phyloP scores from a whole-genome alignment of 2,888 invertebrate species.

The Julus scanicus region DNA sequence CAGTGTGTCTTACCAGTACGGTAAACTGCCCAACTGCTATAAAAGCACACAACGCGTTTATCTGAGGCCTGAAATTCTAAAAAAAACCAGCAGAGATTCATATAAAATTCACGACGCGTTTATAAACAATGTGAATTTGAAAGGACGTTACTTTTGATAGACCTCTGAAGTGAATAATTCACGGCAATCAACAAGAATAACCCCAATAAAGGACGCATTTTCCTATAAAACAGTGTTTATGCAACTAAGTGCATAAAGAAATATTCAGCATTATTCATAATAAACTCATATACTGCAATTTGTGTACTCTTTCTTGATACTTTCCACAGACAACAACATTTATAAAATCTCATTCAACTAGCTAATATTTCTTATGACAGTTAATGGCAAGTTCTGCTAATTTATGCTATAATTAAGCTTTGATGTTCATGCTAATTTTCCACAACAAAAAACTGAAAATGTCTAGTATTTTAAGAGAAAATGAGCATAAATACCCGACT shows the following conservation, averaged over 20 bases:
- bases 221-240: background rate
- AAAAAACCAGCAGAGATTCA: background rate
- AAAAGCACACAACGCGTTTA: slow-evolving; percentile 75
- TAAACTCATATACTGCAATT: too few species aligned
- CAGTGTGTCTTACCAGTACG: slow-evolving; percentile 68
- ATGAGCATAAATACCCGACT: too few species aligned
- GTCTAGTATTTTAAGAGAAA: too few species aligned
- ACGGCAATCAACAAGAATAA: background rate
- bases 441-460: too few species aligned
- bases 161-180: background rate
- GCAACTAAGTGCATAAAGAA: background rate
- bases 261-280: too few species aligned
- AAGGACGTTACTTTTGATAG: background rate
- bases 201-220: background rate
- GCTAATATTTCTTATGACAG: too few species aligned
- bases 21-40: slow-evolving; percentile 81
- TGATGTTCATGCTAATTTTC: too few species aligned
- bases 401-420: too few species aligned
- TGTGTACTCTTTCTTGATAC: too few species aligned
- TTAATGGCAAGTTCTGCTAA: too few species aligned
- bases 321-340: too few species aligned
- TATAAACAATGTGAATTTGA: background rate
- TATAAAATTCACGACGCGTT: background rate
- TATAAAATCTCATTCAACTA: too few species aligned
- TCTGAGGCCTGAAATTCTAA: slow-evolving; percentile 8